Evolutionary conservation across 2,888 invertebrate genomes (phyloP).

Genomic region (Empis livida): DNA sequence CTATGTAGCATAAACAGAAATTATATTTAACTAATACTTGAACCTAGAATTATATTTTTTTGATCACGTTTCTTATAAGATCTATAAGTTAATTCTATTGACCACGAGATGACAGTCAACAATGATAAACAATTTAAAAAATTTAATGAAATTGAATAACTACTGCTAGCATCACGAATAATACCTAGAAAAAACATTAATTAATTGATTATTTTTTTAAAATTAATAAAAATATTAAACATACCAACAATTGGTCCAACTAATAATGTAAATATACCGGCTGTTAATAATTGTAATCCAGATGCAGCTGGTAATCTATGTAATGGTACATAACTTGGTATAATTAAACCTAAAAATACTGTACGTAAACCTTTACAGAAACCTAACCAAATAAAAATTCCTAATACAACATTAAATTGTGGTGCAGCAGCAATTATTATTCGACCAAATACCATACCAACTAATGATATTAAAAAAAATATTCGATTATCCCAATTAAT

Average conservation of each 20-base stretch:
- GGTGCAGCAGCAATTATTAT: conserved; percentile 39
- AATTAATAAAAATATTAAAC: background rate
- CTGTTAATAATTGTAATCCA: conserved; percentile 52
- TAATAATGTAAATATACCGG: conserved; percentile 46
- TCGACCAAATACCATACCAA: conserved; percentile 50
- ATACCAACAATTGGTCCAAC: conserved; percentile 53
- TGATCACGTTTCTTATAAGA: conserved; percentile 2
- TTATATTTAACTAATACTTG: too few species aligned
- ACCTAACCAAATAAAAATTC: conserved; percentile 50
- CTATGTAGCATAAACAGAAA: too few species aligned
- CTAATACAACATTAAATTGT: conserved; percentile 40
- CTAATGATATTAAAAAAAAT: conserved; percentile 50
- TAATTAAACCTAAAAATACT: conserved; percentile 60
- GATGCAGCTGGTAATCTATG: conserved; percentile 56
- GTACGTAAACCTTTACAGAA: conserved; percentile 58
- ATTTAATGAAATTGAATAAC: conserved; percentile 25
- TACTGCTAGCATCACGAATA: conserved; percentile 11
- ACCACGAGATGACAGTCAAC: conserved; percentile 23
- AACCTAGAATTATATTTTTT: background rate
- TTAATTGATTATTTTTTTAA: background rate
- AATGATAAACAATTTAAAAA: conserved; percentile 22
- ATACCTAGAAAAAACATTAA: background rate
- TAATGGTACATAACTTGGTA: conserved; percentile 57
- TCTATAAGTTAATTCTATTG: conserved; percentile 13
- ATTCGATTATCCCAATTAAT: conserved; percentile 56